Base-by-base conservation (phyloP, 2,113 vertebrate species). In the Gymnocephalus cernua region DNA sequence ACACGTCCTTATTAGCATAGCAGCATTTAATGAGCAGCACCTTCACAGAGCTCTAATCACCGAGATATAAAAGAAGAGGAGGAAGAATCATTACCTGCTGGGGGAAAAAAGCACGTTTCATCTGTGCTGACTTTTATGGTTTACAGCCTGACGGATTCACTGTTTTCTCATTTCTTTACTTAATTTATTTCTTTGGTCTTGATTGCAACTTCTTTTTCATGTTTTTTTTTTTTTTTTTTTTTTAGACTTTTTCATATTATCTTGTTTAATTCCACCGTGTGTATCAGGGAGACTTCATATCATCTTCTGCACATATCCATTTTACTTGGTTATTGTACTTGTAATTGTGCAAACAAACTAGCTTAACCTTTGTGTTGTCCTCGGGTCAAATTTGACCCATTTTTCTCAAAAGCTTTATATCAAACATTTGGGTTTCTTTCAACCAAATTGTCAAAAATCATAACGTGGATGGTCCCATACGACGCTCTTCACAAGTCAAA, bases 1-100 rank as follows among this genome's bases (percentile, higher is more conserved):
- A 32, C 68, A 3, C 56, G 25, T 73, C 58, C 74, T 78, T 79
- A 84, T 78, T 86, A 77, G 79, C 72, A 80, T 83, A 16, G 50
- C 38, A 59, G 58, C 59, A 45, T 71, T 90, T 88, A 88, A 88
- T 85, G 82, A 86, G 79, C 71, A 54, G 77, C 70, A 32, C 4
- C 54, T 58, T 74, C 59, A 67, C 68, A 47, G 6, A 25, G 45
- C 77, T 38, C 38, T 79, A 86, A 82, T 86, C 74, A 76, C 25
- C 62, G 41, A 53, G 23, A 65, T 69, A 69, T 21, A 21, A 87
- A 67, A 75, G 14, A 45, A 73, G 56, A 50, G 44, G 48, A 48
- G 41, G 50, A 58, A 45, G 44, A 79, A 81, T 59, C 38, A 32
- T 25, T 66, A 68, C 62, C 82, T 80, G 64, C 76, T 69, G 47